Conservation (phyloP, 2,113 vertebrate species). For the Thalassoma bifasciatum region DNA sequence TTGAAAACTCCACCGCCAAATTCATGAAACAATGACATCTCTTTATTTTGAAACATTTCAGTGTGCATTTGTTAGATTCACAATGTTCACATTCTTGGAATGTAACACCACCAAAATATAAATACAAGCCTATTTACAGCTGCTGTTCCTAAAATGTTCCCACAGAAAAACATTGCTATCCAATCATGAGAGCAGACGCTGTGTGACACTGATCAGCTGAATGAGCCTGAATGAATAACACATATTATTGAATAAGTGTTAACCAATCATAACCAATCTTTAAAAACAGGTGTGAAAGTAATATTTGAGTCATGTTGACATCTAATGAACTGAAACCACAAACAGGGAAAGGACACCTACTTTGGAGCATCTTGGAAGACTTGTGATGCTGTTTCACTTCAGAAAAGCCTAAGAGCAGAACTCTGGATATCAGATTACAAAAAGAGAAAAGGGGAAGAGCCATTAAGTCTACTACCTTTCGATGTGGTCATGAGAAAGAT, state of each 20-base stretch:
- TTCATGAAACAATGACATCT: conserved; percentile 69
- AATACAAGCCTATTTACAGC: conserved; percentile 70
- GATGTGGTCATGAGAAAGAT: neutral
- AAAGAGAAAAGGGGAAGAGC: neutral
- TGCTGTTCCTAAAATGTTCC: conserved; percentile 54
- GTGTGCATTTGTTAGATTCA: conserved; percentile 27
- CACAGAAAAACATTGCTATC: conserved; percentile 40
- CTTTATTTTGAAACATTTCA: conserved; percentile 74
- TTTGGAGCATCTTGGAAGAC: conserved; percentile 16
- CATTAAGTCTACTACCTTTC: neutral
- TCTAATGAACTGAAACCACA: neutral
- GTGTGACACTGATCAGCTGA: neutral
- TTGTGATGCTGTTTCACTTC: conserved; percentile 2
- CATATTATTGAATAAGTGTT: neutral
- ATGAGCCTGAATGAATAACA: conserved; percentile 2
- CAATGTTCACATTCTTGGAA: conserved; percentile 76
- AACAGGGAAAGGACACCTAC: neutral
- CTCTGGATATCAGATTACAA: neutral
- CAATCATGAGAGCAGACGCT: conserved; percentile 29
- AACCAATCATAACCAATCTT: neutral
- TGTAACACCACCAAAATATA: conserved; percentile 70
- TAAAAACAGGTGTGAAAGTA: neutral
- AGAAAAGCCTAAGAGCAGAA: neutral
- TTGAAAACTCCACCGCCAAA: neutral
- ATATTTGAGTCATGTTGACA: neutral